A percentile compares a stretch with the other conserved stretches of the same genome.
phyloP scores from a whole-genome alignment of 2,113 vertebrate genomes.

The Dicerorhinus sumatrensis region DNA sequence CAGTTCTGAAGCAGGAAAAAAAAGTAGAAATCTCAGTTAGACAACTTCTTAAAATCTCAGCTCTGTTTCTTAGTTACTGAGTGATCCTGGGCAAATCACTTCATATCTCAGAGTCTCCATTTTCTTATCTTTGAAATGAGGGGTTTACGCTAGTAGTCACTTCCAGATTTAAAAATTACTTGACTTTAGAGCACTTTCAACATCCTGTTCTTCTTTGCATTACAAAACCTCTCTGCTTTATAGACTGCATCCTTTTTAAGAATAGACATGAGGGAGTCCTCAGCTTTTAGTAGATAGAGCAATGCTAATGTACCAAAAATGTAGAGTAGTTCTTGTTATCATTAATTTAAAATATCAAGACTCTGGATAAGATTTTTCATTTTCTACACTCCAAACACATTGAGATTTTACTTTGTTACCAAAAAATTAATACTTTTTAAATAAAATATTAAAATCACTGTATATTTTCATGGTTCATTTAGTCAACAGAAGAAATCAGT shows the following conservation, averaged over 20 bases:
- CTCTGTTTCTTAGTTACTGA: neutral
- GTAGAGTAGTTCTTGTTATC: neutral
- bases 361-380: neutral
- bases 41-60: neutral
- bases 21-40: neutral
- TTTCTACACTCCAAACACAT: neutral
- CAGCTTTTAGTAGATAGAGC: neutral
- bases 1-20: neutral
- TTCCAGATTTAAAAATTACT: neutral
- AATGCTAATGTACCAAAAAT: neutral
- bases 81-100: neutral
- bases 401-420: neutral
- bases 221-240: neutral
- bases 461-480: neutral
- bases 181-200: neutral
- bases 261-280: neutral
- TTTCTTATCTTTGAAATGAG: neutral
- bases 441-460: conserved; percentile 35
- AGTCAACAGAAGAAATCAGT: neutral
- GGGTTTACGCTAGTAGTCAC: neutral
- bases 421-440: neutral
- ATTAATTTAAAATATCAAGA: conserved; percentile 36
- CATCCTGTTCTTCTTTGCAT: neutral
- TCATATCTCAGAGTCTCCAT: neutral
- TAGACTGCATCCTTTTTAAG: neutral